Conservation (phyloP, 2,113 vertebrate species). For the Triplophysa siluroides region DNA sequence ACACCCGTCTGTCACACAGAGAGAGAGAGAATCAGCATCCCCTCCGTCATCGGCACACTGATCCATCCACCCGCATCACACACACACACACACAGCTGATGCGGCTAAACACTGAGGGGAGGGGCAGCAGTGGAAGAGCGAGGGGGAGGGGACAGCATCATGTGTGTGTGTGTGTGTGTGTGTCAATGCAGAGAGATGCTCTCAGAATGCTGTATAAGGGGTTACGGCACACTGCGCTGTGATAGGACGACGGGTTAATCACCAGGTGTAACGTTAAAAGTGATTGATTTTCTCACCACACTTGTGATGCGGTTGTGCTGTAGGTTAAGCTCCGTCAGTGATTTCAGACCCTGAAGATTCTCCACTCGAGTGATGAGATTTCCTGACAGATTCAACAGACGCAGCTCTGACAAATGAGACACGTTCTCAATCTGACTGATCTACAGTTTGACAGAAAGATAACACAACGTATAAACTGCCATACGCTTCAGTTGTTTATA, state of each 20-base stretch:
- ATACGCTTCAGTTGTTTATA: no score
- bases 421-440: slow-evolving; percentile 88
- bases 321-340: slow-evolving; percentile 89
- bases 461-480: neutral
- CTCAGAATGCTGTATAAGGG: no score
- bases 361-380: slow-evolving; percentile 84
- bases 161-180: neutral
- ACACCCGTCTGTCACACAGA: slow-evolving; percentile 85
- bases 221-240: no score
- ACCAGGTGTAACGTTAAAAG: no score
- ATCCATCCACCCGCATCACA: slow-evolving; percentile 60
- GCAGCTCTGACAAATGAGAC: slow-evolving; percentile 81
- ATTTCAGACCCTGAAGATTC: slow-evolving; percentile 84
- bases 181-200: slow-evolving; percentile 21
- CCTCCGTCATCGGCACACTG: slow-evolving; percentile 60
- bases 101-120: slow-evolving; percentile 36
- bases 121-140: slow-evolving; percentile 35
- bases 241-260: no score
- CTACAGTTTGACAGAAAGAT: slow-evolving; percentile 68
- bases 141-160: neutral
- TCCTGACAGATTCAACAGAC: slow-evolving; percentile 89
- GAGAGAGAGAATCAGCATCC: slow-evolving; percentile 33
- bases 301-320: slow-evolving; percentile 83
- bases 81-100: slow-evolving; percentile 33
- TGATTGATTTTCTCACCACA: slow-evolving; percentile 78